A percentile compares a stretch with the other conserved stretches of the same genome.
Conservation (phyloP, 2,888 invertebrate genomes). For the Ophioninae sp. region DNA sequence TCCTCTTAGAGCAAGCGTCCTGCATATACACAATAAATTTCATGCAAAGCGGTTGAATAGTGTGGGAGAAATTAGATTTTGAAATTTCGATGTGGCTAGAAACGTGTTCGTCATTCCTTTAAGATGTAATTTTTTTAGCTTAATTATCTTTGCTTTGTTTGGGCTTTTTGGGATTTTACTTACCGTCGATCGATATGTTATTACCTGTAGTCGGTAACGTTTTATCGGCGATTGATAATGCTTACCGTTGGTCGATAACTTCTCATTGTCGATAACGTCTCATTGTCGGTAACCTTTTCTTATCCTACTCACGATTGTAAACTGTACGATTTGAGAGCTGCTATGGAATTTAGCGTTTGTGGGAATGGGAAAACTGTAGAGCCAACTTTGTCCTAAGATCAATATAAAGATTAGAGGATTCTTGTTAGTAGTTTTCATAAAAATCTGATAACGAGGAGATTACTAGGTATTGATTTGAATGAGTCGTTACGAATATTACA, state of each 20-base stretch:
- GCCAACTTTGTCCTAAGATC: background rate
- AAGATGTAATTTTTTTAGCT: background rate
- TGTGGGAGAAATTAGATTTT: too few relatives aligned
- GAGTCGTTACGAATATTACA: background rate
- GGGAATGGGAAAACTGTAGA: background rate
- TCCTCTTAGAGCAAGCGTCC: too few relatives aligned
- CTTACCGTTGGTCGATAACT: too few relatives aligned
- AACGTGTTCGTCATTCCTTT: too few relatives aligned
- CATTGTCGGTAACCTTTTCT: background rate
- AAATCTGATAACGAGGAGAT: background rate
- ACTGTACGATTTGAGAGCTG: too few relatives aligned
- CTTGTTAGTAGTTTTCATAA: background rate
- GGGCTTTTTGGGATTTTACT: background rate
- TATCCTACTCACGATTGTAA: too few relatives aligned
- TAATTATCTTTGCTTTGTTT: background rate
- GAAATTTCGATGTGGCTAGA: too few relatives aligned
- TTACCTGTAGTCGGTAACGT: too few relatives aligned
- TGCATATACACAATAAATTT: too few relatives aligned
- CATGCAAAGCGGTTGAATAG: too few relatives aligned
- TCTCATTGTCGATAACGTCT: background rate
- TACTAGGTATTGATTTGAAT: background rate
- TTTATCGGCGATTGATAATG: too few relatives aligned
- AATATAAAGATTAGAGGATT: background rate
- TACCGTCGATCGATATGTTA: background rate
- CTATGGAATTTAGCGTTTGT: background rate